Base-by-base conservation (phyloP, 2,888 invertebrate species). In the Cataglyphis livida region DNA sequence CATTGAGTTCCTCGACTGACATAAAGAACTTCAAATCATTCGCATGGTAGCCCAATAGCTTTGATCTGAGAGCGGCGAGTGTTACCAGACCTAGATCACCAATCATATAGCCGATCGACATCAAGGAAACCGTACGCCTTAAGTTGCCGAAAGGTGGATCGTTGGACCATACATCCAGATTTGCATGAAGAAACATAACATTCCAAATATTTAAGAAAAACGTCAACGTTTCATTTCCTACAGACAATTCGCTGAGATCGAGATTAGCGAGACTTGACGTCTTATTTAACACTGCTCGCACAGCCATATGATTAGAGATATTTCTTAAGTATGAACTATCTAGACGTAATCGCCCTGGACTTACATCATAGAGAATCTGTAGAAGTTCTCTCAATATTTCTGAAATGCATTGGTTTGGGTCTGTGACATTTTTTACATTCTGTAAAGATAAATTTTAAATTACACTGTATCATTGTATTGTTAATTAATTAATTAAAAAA, bases 141-240 rank as follows among this genome's bases (percentile, higher is more conserved):
- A 94, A 86, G 70, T 87, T 81, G 44, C 92, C 91, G 1, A 85
- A 48, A 4, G 93, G 91, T 1, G 90, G 90, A 84, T 92, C 85
- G 9, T 86, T 79, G 12, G 87, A 84, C 94, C 94, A 94, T 28
- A 94, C 64, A 10, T 84, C 88, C 12, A 95, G 51, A 4, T 91
- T 84, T 2, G 93, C 87, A 76, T 95, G 95, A 28, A 95, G 83
- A 83, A 94, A 93, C 89, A 95, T 87, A 18, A 95, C 88, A 89
- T 95, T 95, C 91, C 94, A 93, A 2, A 94, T 85, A 82, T 95
- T 95, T 10, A 93, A 44, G 57, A 94, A 93, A 82, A 95, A 95
- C 1, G 92, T 88, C 5, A 94, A 86, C 0, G 94, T 94, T 35
- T 95, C 93, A 64, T 94, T 89, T 3, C 94, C 94, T 32, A 92